A percentile compares a stretch with the other conserved stretches of the same genome.
Conservation (phyloP, 2,797 vertebrate genomes). For the Ctenosaura bakeri region DNA sequence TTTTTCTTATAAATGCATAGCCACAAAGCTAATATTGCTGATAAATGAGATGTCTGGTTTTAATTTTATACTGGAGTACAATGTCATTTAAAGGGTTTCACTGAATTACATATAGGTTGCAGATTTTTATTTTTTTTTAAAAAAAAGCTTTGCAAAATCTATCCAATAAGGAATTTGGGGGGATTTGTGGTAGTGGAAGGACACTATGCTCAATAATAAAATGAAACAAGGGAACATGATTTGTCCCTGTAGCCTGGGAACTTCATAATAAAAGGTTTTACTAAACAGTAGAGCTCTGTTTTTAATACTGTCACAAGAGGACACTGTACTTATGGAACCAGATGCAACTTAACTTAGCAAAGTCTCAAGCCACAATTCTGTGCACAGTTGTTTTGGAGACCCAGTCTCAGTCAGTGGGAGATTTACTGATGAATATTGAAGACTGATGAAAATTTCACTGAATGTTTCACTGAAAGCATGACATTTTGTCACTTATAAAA, state of each 20-base stretch:
- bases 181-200: background rate
- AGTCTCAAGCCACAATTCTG: background rate
- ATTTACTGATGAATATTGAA: background rate
- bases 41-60: constrained; percentile 27
- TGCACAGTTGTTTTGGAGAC: background rate
- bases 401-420: background rate
- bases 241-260: background rate
- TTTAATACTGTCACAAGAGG: background rate
- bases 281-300: background rate
- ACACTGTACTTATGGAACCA: background rate
- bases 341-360: background rate
- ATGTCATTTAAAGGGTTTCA: constrained; percentile 14
- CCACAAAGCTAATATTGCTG: background rate
- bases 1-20: background rate
- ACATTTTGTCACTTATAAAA: no score
- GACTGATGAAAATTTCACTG: background rate
- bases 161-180: background rate
- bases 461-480: background rate
- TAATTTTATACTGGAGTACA: background rate
- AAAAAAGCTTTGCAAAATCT: background rate
- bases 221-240: background rate
- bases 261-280: background rate
- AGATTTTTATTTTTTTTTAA: no score
- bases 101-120: background rate
- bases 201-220: background rate